phyloP scores from a whole-genome alignment of 2,888 invertebrate species.

The Pyrgus malvae region DNA sequence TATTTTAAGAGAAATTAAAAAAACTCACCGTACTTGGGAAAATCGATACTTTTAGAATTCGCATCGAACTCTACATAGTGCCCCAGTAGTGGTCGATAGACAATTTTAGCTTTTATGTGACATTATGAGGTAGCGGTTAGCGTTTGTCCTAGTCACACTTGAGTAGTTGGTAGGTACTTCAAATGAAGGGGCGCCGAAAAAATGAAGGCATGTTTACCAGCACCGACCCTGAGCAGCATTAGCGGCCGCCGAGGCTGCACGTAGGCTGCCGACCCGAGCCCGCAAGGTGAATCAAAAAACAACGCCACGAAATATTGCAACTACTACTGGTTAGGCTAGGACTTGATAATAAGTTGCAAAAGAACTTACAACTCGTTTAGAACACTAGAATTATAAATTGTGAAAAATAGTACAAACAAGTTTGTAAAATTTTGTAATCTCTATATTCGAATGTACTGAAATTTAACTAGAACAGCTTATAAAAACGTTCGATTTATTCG shows the following conservation, averaged over 20 bases:
- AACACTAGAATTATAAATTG: neutral
- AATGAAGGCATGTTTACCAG: slow-evolving; percentile 36
- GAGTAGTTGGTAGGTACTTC: slow-evolving; percentile 18
- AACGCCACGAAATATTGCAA: slow-evolving; percentile 47
- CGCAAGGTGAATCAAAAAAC: slow-evolving; percentile 53
- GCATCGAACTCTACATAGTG: no score
- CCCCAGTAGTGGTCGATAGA: no score
- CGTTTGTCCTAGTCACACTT: neutral
- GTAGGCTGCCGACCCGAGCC: slow-evolving; percentile 47
- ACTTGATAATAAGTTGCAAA: slow-evolving; percentile 18
- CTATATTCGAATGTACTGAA: no score
- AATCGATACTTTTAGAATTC: no score
- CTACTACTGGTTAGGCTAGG: neutral
- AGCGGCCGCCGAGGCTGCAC: slow-evolving; percentile 70
- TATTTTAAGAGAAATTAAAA: no score
- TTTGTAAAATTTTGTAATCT: no score
- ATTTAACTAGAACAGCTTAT: no score
- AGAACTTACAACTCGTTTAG: neutral
- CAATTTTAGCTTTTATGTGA: no score
- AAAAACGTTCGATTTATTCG: no score
- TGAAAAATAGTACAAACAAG: neutral
- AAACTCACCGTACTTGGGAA: neutral
- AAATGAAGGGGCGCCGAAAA: slow-evolving; percentile 33
- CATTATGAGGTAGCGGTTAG: no score
- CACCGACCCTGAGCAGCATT: slow-evolving; percentile 63